phyloP scores from a whole-genome alignment of 2,888 invertebrate genomes.

The Temnothorax unifasciatus region DNA sequence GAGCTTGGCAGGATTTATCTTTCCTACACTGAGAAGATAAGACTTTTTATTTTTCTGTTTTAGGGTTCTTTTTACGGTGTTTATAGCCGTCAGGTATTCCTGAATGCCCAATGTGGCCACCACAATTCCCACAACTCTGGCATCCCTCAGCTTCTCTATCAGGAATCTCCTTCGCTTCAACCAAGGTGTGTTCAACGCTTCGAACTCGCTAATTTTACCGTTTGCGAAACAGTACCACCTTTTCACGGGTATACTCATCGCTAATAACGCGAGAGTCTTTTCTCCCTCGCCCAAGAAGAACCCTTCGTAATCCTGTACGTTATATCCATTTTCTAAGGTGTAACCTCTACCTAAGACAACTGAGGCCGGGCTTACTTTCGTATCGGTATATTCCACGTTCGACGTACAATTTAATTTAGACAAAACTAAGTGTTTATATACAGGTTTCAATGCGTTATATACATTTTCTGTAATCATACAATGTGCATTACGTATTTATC shows the following conservation, averaged over 20 bases:
- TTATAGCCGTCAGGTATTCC: slow-evolving; percentile 92
- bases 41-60: slow-evolving; percentile 93
- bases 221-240: slow-evolving; percentile 88
- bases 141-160: slow-evolving; percentile 97
- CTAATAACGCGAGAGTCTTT: slow-evolving; percentile 89
- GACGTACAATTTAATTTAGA: slow-evolving; percentile 79
- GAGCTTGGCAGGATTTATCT: slow-evolving; percentile 97
- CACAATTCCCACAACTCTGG: slow-evolving; percentile 94
- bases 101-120: slow-evolving; percentile 96
- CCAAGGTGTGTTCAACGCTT: slow-evolving; percentile 88
- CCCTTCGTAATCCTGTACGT: slow-evolving; percentile 88
- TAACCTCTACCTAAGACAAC: slow-evolving; percentile 80
- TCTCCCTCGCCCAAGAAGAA: slow-evolving; percentile 90
- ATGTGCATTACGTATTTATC: slow-evolving; percentile 17
- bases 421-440: slow-evolving; percentile 73
- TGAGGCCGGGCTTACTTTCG: slow-evolving; percentile 57
- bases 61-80: slow-evolving; percentile 90
- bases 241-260: slow-evolving; percentile 87
- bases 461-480: slow-evolving; percentile 74
- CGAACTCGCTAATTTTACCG: slow-evolving; percentile 83
- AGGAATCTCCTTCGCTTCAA: slow-evolving; percentile 94
- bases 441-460: slow-evolving; percentile 68
- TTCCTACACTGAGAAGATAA: slow-evolving; percentile 97
- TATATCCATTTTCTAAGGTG: slow-evolving; percentile 75
- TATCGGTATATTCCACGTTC: slow-evolving; percentile 75